Base-by-base conservation (phyloP, 2,888 invertebrate genomes). In the Chrysolina oricalcia region DNA sequence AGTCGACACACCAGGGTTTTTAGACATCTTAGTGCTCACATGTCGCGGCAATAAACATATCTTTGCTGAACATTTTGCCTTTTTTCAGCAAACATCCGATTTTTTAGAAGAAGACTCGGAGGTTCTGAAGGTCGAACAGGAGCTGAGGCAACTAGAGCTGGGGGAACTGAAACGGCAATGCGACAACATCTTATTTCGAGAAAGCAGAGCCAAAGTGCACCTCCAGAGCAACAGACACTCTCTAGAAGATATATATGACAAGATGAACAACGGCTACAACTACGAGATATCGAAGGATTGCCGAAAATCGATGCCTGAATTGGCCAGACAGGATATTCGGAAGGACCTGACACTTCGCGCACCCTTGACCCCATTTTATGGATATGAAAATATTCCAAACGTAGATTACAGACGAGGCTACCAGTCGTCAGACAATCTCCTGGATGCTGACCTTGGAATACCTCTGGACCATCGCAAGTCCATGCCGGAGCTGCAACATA, bases 131-230 rank as follows among this genome's bases (percentile, higher is more conserved):
- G 94, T 95, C 78, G 95, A 95, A 89, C 91, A 94, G 62, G 95
- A 95, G 88, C 89, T 95, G 1, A 87, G 95, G 5, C 95, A 95
- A 86, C 87, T 94, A 63, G 94, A 96, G 85, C 93, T 94, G 86
- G 95, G 95, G 86, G 95, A 95, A 85, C 85, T 95, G 13, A 92
- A 94, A 79, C 90, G 95, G 3, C 94, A 95, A 84, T 90, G 94
- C 13, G 94, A 94, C 83, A 94, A 94, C 85, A 88, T 95, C 11
- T 89, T 94, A 21, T 90, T 92, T 81, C 91, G 93, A 56, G 94
- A 94, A 84, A 91, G 89, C 82, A 90, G 93, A 83, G 92, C 91
- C 6, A 87, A 87, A 80, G 81, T 83, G 17, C 83, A 85, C 65
- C 80, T 86, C 69, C 83, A 85, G 78, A 85, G 82, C 72, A 88